Evolutionary conservation across 2,113 vertebrate genomes (phyloP), one percentile per base, ranked within the genome.

Genomic region (Hemichromis elongatus): DNA sequence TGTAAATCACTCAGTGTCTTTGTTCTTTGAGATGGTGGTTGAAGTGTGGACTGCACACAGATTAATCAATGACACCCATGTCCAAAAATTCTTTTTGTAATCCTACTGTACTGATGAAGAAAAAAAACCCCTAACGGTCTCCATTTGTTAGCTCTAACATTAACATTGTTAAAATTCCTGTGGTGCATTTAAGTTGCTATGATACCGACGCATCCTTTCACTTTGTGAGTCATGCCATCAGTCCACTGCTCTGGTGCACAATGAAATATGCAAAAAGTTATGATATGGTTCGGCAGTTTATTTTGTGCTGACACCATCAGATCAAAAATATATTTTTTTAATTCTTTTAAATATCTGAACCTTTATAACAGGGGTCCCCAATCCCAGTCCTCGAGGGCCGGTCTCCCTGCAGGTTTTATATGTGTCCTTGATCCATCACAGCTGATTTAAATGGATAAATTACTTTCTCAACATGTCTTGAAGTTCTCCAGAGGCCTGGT

Each of bases 101-200:
- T 47, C 24, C 28, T 47, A 26, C 66, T 47, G 14, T 28, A 14
- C 66, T 47, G 66, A 19, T 73, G 21, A 6, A 47, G 28, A 66
- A 3, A 61, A 10, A 0, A 35, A 35, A 33, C 6, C 24, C 24
- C 68, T 73, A 47, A 19, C 1, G 0, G 2, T 47, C 6, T 28
- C 18, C 14, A 10, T 26, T 26, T 70, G 13, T 45, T 45, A 26
- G 10, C 21, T 14, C 5, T 0, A 28, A 50, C 0, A 63, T 37
- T 13, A 63, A 63, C 33, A 37, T 18, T 7, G 24, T 47, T 47
- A 50, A 28, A 47, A 73, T 50, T 73, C 68, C 16, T 12, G 68
- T 30, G 68, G 68, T 50, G 21, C 37, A 47, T 70, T 28, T 70
- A 70, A 70, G 40, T 70, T 45, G 21, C 66, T 26, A 24, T 70